A percentile compares a stretch with the other conserved stretches of the same genome.
phyloP scores from a whole-genome alignment of 2,888 invertebrate genomes.

The Amorpha juglandis region DNA sequence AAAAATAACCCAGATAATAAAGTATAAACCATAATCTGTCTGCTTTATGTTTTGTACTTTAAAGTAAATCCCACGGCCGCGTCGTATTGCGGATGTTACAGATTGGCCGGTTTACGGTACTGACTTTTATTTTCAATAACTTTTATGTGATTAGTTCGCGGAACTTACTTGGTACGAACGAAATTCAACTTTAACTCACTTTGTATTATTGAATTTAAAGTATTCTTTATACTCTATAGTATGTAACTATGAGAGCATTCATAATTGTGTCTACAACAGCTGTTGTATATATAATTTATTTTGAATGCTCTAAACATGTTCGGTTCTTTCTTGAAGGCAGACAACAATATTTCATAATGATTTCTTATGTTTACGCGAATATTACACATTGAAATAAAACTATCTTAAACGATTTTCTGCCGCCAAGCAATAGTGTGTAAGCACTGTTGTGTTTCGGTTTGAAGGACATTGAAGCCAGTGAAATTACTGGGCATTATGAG shows the following conservation, averaged over 20 bases:
- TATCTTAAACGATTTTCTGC: too few species aligned
- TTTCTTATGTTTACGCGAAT: too few species aligned
- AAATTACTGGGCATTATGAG: too few species aligned
- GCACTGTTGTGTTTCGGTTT: too few species aligned
- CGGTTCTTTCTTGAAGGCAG: background rate
- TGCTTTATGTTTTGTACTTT: background rate
- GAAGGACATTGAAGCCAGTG: too few species aligned
- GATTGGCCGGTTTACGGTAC: background rate
- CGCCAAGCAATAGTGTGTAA: too few species aligned
- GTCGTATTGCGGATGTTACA: background rate
- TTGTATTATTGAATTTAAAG: background rate
- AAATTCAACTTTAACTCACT: background rate
- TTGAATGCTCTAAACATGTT: too few species aligned
- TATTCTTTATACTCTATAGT: background rate
- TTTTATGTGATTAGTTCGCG: background rate
- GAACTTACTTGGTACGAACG: background rate
- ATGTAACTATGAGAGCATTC: too few species aligned
- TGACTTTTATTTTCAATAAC: constrained; percentile 11
- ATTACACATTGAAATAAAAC: too few species aligned
- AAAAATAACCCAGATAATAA: background rate
- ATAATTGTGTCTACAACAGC: too few species aligned
- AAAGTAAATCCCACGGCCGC: background rate
- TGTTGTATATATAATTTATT: too few species aligned
- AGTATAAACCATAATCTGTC: background rate
- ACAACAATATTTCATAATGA: too few species aligned